A percentile compares a stretch with the other conserved stretches of the same genome.
Evolutionary conservation across 2,113 vertebrate genomes (phyloP).

Genomic region (rabbit (Oryctolagus cuniculus)): mOryCun1.1 NC_091439.1:86227001-86227500

Average conservation of each 20-base stretch:
- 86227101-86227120: slow-evolving; percentile 40
- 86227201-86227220: neutral
- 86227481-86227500: neutral
- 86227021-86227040: slow-evolving; percentile 70
- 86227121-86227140: slow-evolving; percentile 42
- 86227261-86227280: slow-evolving; percentile 55
- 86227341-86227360: neutral
- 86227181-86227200: slow-evolving; percentile 34
- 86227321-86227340: neutral
- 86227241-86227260: slow-evolving; percentile 9
- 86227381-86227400: slow-evolving; percentile 14
- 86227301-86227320: neutral
- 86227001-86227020: neutral
- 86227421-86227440: neutral
- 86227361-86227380: neutral
- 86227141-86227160: slow-evolving; percentile 68
- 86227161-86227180: slow-evolving; percentile 35
- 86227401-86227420: neutral
- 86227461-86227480: neutral
- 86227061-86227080: slow-evolving; percentile 54
- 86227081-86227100: slow-evolving; percentile 60
- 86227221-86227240: slow-evolving; percentile 39
- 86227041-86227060: neutral
- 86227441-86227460: neutral
- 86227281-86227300: neutral